Percentiles rank a stretch among this genome's conserved stretches.
Conservation (phyloP, 1,140 invertebrate genomes). For the Pinna nobilis region DNA sequence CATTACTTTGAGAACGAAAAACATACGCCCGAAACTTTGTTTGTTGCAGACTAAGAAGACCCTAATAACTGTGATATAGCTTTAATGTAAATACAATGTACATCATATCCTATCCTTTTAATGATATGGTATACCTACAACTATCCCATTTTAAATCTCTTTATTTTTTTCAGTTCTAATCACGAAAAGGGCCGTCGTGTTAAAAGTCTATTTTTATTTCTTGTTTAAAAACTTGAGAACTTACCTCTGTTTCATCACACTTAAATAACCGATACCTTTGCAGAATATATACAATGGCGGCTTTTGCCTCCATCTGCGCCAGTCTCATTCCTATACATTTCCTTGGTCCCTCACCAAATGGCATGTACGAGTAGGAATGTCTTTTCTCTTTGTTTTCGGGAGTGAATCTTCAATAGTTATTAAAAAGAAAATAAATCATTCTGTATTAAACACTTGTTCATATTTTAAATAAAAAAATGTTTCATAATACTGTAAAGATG, state of each 20-base stretch:
- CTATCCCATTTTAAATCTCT: too few relatives aligned
- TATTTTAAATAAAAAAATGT: background rate
- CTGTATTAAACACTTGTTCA: background rate
- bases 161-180: too few relatives aligned
- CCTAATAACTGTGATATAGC: too few relatives aligned
- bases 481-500: background rate
- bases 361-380: conserved; percentile 30
- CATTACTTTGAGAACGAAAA: too few relatives aligned
- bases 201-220: too few relatives aligned
- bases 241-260: conserved; percentile 38
- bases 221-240: too few relatives aligned
- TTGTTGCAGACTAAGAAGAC: too few relatives aligned
- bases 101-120: too few relatives aligned
- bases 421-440: background rate
- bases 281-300: conserved; percentile 25
- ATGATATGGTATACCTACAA: too few relatives aligned
- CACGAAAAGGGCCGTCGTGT: too few relatives aligned
- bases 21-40: too few relatives aligned
- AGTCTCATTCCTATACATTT: conserved; percentile 61
- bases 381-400: conserved; percentile 22
- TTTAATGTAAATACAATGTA: too few relatives aligned
- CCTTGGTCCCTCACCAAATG: conserved; percentile 41
- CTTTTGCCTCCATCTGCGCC: conserved; percentile 47
- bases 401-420: conserved; percentile 26
- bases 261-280: conserved; percentile 28